phyloP scores from a whole-genome alignment of 2,888 invertebrate species.

The Oxycera nigricornis region DNA sequence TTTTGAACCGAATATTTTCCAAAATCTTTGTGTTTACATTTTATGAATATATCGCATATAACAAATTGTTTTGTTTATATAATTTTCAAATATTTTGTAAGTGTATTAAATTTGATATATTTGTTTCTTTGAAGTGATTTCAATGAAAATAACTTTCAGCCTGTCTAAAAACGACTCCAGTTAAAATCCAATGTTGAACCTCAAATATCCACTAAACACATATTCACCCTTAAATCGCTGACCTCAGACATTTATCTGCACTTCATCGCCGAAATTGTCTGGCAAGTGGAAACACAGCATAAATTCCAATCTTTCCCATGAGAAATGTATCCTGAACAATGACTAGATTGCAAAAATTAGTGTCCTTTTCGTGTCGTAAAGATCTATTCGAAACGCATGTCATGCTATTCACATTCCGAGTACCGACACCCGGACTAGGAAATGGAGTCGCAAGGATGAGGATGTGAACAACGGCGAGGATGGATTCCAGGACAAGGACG shows the following conservation, averaged over 20 bases:
- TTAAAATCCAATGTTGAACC: neutral
- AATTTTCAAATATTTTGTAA: neutral
- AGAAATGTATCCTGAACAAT: neutral
- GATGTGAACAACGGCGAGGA: too few species aligned
- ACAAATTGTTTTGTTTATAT: too few species aligned
- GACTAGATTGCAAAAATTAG: neutral
- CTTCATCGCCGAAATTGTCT: neutral
- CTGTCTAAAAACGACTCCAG: neutral
- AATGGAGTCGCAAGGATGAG: too few species aligned
- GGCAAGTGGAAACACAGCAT: neutral
- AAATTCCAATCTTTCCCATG: neutral
- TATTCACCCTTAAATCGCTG: neutral
- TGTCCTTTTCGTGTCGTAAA: neutral
- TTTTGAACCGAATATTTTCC: too few species aligned
- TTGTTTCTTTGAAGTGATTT: neutral
- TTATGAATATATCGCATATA: too few species aligned
- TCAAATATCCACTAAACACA: neutral
- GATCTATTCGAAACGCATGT: neutral
- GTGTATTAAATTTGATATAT: neutral
- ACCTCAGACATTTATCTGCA: neutral
- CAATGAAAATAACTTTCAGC: neutral
- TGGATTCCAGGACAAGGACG: neutral
- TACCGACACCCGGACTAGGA: neutral
- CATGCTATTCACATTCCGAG: neutral
- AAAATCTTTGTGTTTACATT: too few species aligned